phyloP scores from a whole-genome alignment of 2,797 vertebrate genomes.

The Nasua narica region DNA sequence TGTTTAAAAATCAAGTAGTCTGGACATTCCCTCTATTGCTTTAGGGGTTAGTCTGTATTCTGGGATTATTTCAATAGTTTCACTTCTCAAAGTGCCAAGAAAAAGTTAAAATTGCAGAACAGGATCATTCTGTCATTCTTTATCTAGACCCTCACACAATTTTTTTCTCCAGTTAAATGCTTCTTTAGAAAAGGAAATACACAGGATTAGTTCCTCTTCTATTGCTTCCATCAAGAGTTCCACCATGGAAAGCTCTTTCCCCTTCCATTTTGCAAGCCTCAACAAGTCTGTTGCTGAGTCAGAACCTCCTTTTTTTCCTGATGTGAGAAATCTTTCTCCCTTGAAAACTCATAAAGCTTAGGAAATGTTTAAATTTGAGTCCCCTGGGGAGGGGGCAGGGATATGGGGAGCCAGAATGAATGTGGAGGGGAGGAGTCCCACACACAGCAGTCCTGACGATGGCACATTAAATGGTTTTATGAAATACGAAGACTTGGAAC shows the following conservation, averaged over 20 bases:
- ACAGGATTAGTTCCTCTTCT: background rate
- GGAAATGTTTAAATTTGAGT: conserved; percentile 24
- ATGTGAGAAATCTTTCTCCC: conserved; percentile 48
- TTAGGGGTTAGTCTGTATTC: background rate
- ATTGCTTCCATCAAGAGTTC: background rate
- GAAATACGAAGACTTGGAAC: background rate
- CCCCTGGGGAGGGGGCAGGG: background rate
- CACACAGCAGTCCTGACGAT: background rate
- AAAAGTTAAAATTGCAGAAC: background rate
- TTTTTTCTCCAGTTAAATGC: background rate
- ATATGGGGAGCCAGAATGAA: background rate
- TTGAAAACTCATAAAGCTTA: conserved; percentile 35
- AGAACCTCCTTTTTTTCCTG: conserved; percentile 21
- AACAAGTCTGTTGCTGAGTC: conserved; percentile 66
- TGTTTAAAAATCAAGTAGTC: background rate
- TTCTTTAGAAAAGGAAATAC: background rate
- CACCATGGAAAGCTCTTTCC: background rate
- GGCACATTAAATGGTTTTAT: background rate
- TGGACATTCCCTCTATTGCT: background rate
- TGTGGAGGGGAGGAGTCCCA: background rate
- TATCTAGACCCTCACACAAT: background rate
- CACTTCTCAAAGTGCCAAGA: background rate
- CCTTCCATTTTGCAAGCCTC: conserved; percentile 41
- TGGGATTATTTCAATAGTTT: background rate
- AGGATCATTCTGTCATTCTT: background rate